Evolutionary conservation across 1,140 invertebrate species (phyloP), one percentile per base, ranked within the genome.

Genomic region (Drosophila ohnishii): DNA sequence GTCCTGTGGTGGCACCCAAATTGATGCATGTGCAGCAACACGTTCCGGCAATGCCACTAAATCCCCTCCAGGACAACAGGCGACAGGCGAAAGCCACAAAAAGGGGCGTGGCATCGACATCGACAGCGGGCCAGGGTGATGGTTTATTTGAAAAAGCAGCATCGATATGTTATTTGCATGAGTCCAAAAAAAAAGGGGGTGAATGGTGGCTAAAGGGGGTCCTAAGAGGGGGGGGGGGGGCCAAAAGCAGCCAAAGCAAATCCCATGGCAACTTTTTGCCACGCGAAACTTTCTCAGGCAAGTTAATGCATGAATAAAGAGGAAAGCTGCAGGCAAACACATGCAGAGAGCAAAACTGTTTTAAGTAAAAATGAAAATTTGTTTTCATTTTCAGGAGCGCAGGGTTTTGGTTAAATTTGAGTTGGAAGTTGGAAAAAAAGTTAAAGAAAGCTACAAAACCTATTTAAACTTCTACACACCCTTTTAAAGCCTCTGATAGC

Each of bases 151-250:
- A 84, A 84, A 84, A 84, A 85, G 81, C 73, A 80, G 81, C 82
- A 86, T 85, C 82, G 81, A 85, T 85, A 85, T 85, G 78, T 85
- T 85, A 81, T 86, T 84, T 86, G 74, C 82, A 86, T 86, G 82
- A 78, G 81, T 74, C 64, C 61, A 75, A 75, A 55, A 72, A 50
- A 50, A 50, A 6, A 7, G 10, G 9, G 25, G 14, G 10, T 16
- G 22, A 25, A 39, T 25, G 22, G 14, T 2, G 28, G 48, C 56
- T 16, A 55, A 25, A 3, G 65, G 53, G 48, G 28, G 19, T 19
- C 19, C 19, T 19, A 19, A 19, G 19, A 19, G 19, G 65, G 53
- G 48, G 28, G 25, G 25, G 5, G 25, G 72, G 16, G 19, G 8
- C 30, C 10, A 25, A 34, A 32, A 48, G 53, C 56, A 61, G 62